phyloP scores from a whole-genome alignment of 1,140 invertebrate species.

The Trichoplusia ni region DNA sequence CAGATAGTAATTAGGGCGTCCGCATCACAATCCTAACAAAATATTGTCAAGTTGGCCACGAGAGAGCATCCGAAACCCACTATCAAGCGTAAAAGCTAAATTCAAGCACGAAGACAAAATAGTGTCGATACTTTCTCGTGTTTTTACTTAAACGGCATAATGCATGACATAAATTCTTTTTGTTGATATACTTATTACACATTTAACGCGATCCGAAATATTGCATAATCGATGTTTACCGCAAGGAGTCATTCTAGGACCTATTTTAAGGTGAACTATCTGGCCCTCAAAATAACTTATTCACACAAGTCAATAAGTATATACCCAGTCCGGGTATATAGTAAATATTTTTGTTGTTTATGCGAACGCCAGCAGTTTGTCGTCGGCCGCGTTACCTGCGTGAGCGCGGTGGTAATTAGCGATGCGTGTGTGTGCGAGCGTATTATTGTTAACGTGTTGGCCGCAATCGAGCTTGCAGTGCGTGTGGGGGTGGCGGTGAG shows the following conservation, averaged over 20 bases:
- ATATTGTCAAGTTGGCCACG: constrained; percentile 2
- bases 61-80: constrained; percentile 15
- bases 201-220: no score
- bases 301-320: no score
- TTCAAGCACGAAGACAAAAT: constrained; percentile 16
- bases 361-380: constrained; percentile 51
- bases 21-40: constrained; percentile 47
- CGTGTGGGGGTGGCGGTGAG: constrained; percentile 82
- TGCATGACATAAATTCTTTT: no score
- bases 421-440: constrained; percentile 79
- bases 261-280: background rate
- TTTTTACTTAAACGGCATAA: background rate
- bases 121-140: constrained; percentile 30
- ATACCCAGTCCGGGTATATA: no score
- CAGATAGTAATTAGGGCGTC: constrained; percentile 50
- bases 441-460: constrained; percentile 82
- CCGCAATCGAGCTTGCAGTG: constrained; percentile 80
- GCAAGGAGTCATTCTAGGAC: background rate
- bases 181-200: no score
- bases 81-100: constrained; percentile 28
- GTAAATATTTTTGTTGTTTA: constrained; percentile 32
- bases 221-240: background rate
- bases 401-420: constrained; percentile 79
- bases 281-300: no score
- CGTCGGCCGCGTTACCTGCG: constrained; percentile 80